Evolutionary conservation across 2,888 invertebrate species (phyloP).

Genomic region (Pantelozetes paolii): DNA sequence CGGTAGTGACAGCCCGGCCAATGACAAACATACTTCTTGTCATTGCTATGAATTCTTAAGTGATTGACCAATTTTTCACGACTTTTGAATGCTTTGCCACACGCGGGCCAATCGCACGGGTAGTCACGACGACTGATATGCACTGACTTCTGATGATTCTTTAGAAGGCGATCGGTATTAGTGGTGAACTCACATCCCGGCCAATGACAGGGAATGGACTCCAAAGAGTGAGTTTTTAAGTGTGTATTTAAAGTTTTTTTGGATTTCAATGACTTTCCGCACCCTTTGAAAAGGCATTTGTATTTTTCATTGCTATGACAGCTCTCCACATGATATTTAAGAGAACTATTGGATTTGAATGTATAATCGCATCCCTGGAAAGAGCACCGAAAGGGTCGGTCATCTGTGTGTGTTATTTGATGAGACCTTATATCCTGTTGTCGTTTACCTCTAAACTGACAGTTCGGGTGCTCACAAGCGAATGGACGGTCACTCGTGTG

Average conservation of each 20-base stretch:
- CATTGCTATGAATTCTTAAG: neutral
- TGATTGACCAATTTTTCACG: neutral
- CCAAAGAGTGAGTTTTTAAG: neutral
- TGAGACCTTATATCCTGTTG: neutral
- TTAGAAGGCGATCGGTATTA: neutral
- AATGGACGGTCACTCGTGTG: neutral
- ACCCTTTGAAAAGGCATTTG: neutral
- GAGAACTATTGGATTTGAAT: neutral
- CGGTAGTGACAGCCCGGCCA: slow-evolving; percentile 31
- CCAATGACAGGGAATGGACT: neutral
- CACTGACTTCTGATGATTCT: neutral
- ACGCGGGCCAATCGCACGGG: slow-evolving; percentile 4
- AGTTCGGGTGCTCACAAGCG: slow-evolving; percentile 5
- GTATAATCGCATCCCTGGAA: neutral
- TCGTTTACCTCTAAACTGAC: neutral
- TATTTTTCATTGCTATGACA: neutral
- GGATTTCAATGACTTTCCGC: neutral
- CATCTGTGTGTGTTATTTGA: neutral
- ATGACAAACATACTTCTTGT: slow-evolving; percentile 7
- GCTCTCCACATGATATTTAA: neutral
- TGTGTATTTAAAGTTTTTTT: neutral
- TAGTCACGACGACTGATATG: neutral
- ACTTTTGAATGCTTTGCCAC: neutral
- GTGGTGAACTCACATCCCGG: slow-evolving; percentile 12
- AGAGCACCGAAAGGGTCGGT: neutral